phyloP scores from a whole-genome alignment of 2,888 invertebrate genomes.

The Drosophila planitibia region DNA sequence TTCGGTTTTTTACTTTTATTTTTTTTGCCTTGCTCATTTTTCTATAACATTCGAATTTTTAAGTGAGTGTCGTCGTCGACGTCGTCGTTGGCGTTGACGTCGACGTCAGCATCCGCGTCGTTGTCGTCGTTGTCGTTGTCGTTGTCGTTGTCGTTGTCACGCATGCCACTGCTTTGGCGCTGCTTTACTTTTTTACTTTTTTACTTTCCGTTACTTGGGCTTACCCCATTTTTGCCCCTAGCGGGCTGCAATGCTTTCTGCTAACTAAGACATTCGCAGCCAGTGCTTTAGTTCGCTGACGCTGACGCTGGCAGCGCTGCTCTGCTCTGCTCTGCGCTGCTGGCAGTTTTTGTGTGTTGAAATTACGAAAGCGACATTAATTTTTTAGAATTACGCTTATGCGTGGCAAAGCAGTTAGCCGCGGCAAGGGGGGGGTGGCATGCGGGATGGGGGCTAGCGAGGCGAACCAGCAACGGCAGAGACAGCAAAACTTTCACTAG shows the following conservation, averaged over 20 bases:
- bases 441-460: constrained; percentile 1
- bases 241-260: constrained; percentile 52
- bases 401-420: constrained; percentile 61
- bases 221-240: constrained; percentile 64
- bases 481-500: constrained; percentile 60
- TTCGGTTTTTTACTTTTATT: constrained; percentile 17
- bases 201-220: constrained; percentile 33
- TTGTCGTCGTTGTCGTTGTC: neutral
- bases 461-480: constrained; percentile 2
- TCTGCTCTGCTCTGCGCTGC: constrained; percentile 27
- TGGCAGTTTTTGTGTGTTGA: constrained; percentile 62
- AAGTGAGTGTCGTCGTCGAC: constrained; percentile 68
- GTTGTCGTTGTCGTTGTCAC: constrained; percentile 21
- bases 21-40: constrained; percentile 79
- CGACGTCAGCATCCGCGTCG: constrained; percentile 3
- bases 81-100: constrained; percentile 2
- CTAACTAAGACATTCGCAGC: constrained; percentile 64
- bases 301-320: constrained; percentile 28
- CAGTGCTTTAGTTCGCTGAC: neutral
- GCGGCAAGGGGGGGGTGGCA: neutral
- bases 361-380: constrained; percentile 82
- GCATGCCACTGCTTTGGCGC: constrained; percentile 15
- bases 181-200: constrained; percentile 13
- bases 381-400: constrained; percentile 81
- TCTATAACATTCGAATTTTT: constrained; percentile 79